These are phyloP conservation scores for Guaruba guarouba DNA, from an alignment of 2,113 vertebrate species.

Conservation along the genomic window DNA sequence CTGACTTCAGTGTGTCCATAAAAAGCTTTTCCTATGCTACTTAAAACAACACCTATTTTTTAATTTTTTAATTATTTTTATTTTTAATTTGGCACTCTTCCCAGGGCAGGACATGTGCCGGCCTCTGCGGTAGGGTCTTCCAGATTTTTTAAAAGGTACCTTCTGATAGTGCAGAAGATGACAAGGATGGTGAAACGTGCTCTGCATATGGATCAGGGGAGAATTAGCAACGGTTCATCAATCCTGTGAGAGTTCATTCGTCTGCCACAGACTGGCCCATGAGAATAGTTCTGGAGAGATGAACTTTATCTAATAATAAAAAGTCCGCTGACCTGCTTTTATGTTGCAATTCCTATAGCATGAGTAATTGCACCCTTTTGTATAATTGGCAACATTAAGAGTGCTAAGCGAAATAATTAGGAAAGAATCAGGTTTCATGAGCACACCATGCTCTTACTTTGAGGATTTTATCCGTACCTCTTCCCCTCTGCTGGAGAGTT, in stretches of 20 bases:
- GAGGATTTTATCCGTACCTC: not conserved
- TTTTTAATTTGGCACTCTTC: not conserved
- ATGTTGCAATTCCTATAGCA: conserved; percentile 22
- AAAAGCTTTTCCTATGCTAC: not conserved
- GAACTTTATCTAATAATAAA: conserved; percentile 59
- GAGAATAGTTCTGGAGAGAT: conserved; percentile 46
- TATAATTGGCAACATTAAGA: conserved; percentile 56
- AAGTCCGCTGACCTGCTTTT: conserved; percentile 45
- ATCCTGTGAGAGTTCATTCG: conserved; percentile 7
- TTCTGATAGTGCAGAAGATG: not conserved
- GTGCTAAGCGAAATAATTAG: conserved; percentile 47
- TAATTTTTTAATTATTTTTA: not conserved
- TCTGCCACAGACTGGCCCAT: conserved; percentile 16
- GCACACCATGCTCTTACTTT: not conserved
- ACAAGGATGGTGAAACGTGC: not conserved
- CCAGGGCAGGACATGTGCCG: not conserved
- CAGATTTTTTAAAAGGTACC: not conserved
- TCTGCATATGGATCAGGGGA: not conserved
- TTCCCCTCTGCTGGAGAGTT: not conserved
- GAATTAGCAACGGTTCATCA: conserved; percentile 25
- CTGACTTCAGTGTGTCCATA: not conserved
- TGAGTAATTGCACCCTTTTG: conserved; percentile 38
- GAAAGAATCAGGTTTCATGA: not conserved
- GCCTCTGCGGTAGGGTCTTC: not conserved
- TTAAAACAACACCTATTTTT: not conserved